phyloP scores from a whole-genome alignment of 2,888 invertebrate species.

The Hetaerina titia region DNA sequence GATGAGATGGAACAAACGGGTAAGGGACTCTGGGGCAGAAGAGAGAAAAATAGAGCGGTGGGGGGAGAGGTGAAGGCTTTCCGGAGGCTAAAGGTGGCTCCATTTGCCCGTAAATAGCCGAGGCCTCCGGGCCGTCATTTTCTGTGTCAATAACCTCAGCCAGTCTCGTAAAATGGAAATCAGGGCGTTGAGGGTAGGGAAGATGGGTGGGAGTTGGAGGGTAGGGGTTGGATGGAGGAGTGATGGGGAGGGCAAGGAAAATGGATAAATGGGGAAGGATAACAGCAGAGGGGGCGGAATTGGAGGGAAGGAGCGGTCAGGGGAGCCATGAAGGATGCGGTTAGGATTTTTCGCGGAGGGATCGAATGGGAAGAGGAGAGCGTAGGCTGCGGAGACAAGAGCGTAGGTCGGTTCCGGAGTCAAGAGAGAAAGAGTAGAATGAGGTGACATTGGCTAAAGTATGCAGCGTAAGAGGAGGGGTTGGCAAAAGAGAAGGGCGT shows the following conservation, averaged over 20 bases:
- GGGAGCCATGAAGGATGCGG: background rate
- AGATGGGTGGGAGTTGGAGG: background rate
- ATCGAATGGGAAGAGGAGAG: background rate
- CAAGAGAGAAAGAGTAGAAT: background rate
- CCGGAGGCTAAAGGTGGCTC: conserved; percentile 27
- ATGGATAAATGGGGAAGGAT: background rate
- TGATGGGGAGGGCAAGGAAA: background rate
- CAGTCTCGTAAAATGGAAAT: conserved; percentile 62
- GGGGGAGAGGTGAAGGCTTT: background rate
- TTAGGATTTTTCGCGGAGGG: background rate
- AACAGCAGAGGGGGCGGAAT: background rate
- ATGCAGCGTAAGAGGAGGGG: background rate
- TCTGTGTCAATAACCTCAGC: conserved; percentile 56
- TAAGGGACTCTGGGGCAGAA: background rate
- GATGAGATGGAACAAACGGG: background rate
- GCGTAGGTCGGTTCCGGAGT: background rate
- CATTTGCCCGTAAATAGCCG: conserved; percentile 52
- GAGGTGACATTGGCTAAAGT: background rate
- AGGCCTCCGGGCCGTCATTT: conserved; percentile 52
- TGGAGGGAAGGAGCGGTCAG: conserved; percentile 12
- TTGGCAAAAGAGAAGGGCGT: background rate
- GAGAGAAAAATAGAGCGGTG: background rate
- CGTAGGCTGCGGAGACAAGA: background rate
- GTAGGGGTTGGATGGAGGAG: background rate
- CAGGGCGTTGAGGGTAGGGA: background rate